Evolutionary conservation across 2,113 vertebrate species (phyloP).

Genomic region (Suncus etruscus): DNA sequence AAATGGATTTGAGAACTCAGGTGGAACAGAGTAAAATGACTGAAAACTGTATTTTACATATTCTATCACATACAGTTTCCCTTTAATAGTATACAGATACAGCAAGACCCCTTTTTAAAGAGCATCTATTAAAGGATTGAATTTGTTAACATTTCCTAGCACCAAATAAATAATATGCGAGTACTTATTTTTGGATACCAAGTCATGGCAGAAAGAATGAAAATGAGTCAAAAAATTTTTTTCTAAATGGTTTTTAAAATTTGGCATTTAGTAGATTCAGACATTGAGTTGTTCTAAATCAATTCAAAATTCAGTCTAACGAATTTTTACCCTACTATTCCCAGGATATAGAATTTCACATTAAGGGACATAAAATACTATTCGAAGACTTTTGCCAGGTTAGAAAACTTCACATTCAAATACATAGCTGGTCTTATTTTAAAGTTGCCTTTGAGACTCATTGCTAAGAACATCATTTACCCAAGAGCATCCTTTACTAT

Average conservation of each 20-base stretch:
- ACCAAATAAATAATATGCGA: constrained; percentile 83
- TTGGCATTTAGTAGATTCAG: constrained; percentile 36
- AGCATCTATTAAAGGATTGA: constrained; percentile 83
- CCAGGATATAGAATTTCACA: constrained; percentile 51
- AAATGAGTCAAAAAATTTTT: constrained; percentile 60
- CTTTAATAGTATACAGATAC: constrained; percentile 76
- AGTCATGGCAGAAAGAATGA: constrained; percentile 71
- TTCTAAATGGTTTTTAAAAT: constrained; percentile 52
- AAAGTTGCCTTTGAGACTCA: background rate
- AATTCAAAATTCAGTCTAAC: constrained; percentile 55
- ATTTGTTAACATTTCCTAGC: constrained; percentile 83
- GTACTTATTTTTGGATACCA: constrained; percentile 83
- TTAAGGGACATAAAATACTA: background rate
- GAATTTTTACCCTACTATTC: constrained; percentile 43
- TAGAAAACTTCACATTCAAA: constrained; percentile 13
- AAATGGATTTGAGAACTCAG: constrained; percentile 84
- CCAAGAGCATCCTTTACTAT: background rate
- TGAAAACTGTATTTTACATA: constrained; percentile 78
- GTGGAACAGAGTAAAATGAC: constrained; percentile 79
- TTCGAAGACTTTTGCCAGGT: constrained; percentile 25
- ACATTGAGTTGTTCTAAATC: constrained; percentile 48
- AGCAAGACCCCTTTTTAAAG: constrained; percentile 85
- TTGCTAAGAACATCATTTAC: background rate
- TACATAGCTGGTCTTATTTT: constrained; percentile 5
- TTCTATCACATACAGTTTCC: constrained; percentile 77